A percentile compares a stretch with the other conserved stretches of the same genome.
Conservation (phyloP, 35 echinoderm and acorn worm genomes). For the Amphiura filiformis region DNA sequence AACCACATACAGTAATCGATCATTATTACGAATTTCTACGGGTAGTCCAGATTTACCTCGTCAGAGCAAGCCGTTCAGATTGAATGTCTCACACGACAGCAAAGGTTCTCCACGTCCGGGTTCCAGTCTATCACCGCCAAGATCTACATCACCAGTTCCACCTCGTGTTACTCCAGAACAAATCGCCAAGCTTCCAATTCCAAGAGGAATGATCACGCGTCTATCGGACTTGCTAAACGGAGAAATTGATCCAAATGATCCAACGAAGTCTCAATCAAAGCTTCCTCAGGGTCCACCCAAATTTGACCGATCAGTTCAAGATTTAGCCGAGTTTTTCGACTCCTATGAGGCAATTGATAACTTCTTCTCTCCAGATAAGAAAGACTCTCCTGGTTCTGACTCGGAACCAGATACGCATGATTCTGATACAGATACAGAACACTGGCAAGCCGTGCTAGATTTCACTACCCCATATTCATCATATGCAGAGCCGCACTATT, state of each 20-base stretch:
- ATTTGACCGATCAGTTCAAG: background rate
- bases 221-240: slow-evolving; percentile 33
- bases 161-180: background rate
- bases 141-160: slow-evolving; percentile 4
- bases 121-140: background rate
- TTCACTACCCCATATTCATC: slow-evolving; percentile 35
- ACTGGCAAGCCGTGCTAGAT: slow-evolving; percentile 50
- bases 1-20: background rate
- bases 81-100: slow-evolving; percentile 32
- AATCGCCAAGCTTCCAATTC: slow-evolving; percentile 18
- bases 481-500: slow-evolving; percentile 47
- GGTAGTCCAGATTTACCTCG: background rate
- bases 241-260: slow-evolving; percentile 33
- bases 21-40: background rate
- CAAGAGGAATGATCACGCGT: slow-evolving; percentile 60
- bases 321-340: background rate
- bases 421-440: slow-evolving; percentile 56
- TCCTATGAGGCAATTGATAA: background rate
- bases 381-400: slow-evolving; percentile 22
- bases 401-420: slow-evolving; percentile 52
- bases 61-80: background rate
- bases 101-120: slow-evolving; percentile 34
- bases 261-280: background rate
- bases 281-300: background rate
- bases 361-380: background rate